phyloP scores from a whole-genome alignment of 2,888 invertebrate genomes.

The Aleiodes testaceus region DNA sequence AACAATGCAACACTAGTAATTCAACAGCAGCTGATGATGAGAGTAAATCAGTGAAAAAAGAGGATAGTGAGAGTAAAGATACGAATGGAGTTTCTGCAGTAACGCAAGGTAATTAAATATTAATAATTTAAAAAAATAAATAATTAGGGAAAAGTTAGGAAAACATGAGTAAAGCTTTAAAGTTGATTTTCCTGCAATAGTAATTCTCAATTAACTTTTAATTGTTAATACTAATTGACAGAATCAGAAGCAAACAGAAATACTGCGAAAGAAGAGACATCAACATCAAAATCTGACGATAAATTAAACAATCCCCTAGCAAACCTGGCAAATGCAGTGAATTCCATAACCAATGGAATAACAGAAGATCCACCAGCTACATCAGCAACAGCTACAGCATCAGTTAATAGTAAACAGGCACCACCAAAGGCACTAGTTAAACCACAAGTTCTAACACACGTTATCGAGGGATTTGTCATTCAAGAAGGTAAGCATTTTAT shows the following conservation, averaged over 20 bases:
- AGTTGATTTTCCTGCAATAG: not conserved
- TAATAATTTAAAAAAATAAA: constrained; percentile 8
- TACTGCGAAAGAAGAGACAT: constrained; percentile 63
- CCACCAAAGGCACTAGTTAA: constrained; percentile 94
- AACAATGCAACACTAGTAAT: constrained; percentile 54
- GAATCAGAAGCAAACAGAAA: constrained; percentile 60
- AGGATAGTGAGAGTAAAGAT: constrained; percentile 52
- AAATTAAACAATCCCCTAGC: constrained; percentile 69
- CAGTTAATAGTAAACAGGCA: constrained; percentile 65
- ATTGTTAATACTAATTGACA: constrained; percentile 40
- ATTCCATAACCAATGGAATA: constrained; percentile 69
- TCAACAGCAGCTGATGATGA: constrained; percentile 54
- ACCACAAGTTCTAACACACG: constrained; percentile 95
- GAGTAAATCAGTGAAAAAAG: constrained; percentile 58
- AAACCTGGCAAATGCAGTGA: constrained; percentile 68
- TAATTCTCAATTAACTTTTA: not conserved
- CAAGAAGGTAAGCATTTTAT: constrained; percentile 82
- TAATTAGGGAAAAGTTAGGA: not conserved
- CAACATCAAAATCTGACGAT: constrained; percentile 63
- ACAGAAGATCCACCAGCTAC: constrained; percentile 59
- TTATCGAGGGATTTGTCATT: constrained; percentile 97
- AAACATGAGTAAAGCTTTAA: no score
- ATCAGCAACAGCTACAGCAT: constrained; percentile 58
- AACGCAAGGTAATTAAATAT: constrained; percentile 47
- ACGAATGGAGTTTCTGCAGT: constrained; percentile 38